These are phyloP conservation scores for Drosophila imparisetae DNA, from an alignment of 2,888 invertebrate genomes.

Conservation along the genomic window DNA sequence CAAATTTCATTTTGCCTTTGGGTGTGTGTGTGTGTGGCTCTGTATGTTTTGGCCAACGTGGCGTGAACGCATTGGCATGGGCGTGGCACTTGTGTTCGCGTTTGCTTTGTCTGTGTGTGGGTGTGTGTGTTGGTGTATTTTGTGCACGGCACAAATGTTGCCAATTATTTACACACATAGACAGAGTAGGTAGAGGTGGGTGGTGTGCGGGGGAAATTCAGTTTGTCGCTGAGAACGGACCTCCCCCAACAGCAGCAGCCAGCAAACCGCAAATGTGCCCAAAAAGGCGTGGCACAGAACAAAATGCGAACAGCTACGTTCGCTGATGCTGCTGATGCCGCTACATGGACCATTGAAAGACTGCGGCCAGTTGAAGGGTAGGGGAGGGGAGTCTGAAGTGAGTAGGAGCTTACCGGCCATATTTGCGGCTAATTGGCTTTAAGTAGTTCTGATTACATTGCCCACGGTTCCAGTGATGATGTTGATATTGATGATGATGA, in stretches of 20 bases:
- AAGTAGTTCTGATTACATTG: constrained; percentile 78
- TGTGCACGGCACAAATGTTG: constrained; percentile 71
- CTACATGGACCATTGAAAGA: constrained; percentile 75
- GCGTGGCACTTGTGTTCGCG: constrained; percentile 13
- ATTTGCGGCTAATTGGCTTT: constrained; percentile 80
- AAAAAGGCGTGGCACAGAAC: constrained; percentile 71
- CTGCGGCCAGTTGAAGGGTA: not conserved
- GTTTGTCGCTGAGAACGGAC: constrained; percentile 55
- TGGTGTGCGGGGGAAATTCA: constrained; percentile 16
- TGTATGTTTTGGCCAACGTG: constrained; percentile 56
- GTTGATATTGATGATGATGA: constrained; percentile 13
- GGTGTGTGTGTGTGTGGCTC: constrained; percentile 39
- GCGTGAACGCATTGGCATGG: constrained; percentile 41
- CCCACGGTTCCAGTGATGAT: constrained; percentile 52
- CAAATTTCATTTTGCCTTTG: constrained; percentile 72
- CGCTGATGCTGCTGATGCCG: constrained; percentile 14
- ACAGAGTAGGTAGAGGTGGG: not conserved
- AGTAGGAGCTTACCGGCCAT: constrained; percentile 74
- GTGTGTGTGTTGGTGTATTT: constrained; percentile 37
- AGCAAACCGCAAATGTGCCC: constrained; percentile 74
- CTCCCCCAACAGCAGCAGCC: constrained; percentile 48
- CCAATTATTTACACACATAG: constrained; percentile 77
- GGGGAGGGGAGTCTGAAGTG: not conserved
- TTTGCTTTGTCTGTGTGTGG: constrained; percentile 5
- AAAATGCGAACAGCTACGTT: constrained; percentile 63